phyloP scores from a whole-genome alignment of 2,888 invertebrate genomes.

The Aspidiotus rigidus region DNA sequence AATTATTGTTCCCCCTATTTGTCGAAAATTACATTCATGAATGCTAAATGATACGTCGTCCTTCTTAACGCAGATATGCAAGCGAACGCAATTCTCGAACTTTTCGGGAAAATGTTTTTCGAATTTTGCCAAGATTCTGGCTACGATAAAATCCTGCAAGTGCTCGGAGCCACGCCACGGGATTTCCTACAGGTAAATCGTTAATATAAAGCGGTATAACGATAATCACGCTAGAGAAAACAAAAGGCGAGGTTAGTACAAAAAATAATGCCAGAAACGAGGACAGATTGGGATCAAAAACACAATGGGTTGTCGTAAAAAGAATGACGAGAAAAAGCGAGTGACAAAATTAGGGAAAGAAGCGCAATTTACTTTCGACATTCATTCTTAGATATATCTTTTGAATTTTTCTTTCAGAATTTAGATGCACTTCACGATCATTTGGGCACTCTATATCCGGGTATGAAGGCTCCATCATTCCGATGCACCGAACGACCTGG shows the following conservation, averaged over 20 bases:
- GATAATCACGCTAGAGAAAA: background rate
- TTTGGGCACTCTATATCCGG: slow-evolving; percentile 84
- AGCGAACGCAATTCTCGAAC: slow-evolving; percentile 76
- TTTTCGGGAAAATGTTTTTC: slow-evolving; percentile 90
- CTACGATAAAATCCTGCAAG: slow-evolving; percentile 91
- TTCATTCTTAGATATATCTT: background rate
- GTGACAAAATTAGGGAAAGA: background rate
- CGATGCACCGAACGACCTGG: slow-evolving; percentile 82
- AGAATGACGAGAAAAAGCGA: background rate
- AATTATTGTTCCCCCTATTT: background rate
- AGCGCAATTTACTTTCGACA: background rate
- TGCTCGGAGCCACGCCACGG: slow-evolving; percentile 84
- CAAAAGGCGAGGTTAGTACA: too few relatives aligned
- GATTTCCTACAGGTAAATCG: slow-evolving; percentile 81
- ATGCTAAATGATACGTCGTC: background rate
- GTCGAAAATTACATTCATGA: background rate
- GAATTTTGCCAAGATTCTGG: slow-evolving; percentile 94
- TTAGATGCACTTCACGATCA: slow-evolving; percentile 93
- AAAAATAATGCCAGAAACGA: too few relatives aligned
- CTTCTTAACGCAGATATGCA: slow-evolving; percentile 61
- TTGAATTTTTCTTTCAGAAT: slow-evolving; percentile 54
- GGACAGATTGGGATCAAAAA: too few relatives aligned
- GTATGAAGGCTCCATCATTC: slow-evolving; percentile 91
- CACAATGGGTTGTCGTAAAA: too few relatives aligned
- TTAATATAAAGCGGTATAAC: background rate